Conservation (phyloP, 2,797 vertebrate species). For the Sitta carolinensis region DNA sequence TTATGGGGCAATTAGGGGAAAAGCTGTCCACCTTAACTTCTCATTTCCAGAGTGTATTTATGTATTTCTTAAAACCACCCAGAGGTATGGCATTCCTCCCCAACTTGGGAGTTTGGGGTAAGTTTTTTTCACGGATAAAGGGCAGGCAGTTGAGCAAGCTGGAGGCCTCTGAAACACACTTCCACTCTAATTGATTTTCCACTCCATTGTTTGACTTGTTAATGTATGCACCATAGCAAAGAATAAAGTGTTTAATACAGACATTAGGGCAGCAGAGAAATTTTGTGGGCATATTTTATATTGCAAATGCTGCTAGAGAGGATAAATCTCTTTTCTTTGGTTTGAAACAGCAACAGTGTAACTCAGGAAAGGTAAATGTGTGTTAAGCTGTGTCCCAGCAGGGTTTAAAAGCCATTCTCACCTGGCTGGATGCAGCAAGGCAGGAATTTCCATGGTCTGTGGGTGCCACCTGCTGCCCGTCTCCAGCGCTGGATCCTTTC, state of each 20-base stretch:
- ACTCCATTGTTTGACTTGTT: neutral
- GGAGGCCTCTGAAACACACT: neutral
- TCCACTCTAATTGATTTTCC: neutral
- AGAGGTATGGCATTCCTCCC: neutral
- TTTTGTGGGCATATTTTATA: neutral
- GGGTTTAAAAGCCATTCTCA: neutral
- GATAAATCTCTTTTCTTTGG: neutral
- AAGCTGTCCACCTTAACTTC: neutral
- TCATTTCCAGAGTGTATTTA: neutral
- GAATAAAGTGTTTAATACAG: neutral
- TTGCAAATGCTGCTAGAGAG: neutral
- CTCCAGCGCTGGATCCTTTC: accelerated
- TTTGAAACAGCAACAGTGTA: neutral
- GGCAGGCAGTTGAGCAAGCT: neutral
- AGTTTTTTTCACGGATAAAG: neutral
- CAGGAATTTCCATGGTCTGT: neutral
- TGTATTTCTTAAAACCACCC: neutral
- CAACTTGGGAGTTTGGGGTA: neutral
- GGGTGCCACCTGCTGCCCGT: constrained; percentile 56
- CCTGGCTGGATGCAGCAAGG: accelerated
- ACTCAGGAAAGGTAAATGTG: neutral
- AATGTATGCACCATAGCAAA: neutral
- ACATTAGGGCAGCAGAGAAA: neutral
- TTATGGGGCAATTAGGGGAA: neutral
- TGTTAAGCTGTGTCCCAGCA: accelerated